These are phyloP conservation scores for Clunio marinus DNA, from an alignment of 2,888 invertebrate genomes.

Conservation along the genomic window DNA sequence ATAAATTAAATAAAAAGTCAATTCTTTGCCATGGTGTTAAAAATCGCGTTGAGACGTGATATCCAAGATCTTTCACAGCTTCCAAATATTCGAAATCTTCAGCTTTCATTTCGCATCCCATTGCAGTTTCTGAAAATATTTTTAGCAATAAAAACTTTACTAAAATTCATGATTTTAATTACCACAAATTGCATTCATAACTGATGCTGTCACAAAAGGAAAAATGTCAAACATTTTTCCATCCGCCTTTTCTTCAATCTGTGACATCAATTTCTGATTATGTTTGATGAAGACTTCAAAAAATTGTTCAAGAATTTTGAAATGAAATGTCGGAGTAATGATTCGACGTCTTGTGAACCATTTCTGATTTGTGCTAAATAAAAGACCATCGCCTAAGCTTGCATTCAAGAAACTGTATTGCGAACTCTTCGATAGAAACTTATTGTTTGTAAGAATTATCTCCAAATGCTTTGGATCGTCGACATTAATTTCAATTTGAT, in stretches of 20 bases:
- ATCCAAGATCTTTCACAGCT: constrained; percentile 53
- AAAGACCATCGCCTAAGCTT: constrained; percentile 48
- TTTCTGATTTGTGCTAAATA: constrained; percentile 49
- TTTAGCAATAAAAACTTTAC: not conserved
- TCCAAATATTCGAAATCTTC: constrained; percentile 67
- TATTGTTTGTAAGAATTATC: constrained; percentile 47
- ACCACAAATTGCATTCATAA: constrained; percentile 59
- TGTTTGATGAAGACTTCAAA: constrained; percentile 65
- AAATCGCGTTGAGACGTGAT: constrained; percentile 2
- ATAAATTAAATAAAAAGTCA: constrained; percentile 46
- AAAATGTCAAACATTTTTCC: constrained; percentile 56
- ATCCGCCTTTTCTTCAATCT: constrained; percentile 53
- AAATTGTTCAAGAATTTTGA: constrained; percentile 69
- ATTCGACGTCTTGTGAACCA: constrained; percentile 68
- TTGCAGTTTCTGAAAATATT: constrained; percentile 73
- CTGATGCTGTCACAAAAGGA: constrained; percentile 57
- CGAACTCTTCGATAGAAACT: constrained; percentile 45
- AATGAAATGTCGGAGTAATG: constrained; percentile 75
- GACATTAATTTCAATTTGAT: constrained; percentile 51
- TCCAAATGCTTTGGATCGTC: constrained; percentile 53
- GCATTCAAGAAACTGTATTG: constrained; percentile 45
- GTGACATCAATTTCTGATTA: constrained; percentile 55
- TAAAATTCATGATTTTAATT: not conserved
- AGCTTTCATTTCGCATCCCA: constrained; percentile 72
- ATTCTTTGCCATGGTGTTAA: constrained; percentile 42